Percentiles rank a stretch among this genome's conserved stretches.
These are phyloP conservation scores for Enteromius thamalakanensis DNA, from an alignment of 2,797 vertebrate genomes.

Conservation along the genomic window DNA sequence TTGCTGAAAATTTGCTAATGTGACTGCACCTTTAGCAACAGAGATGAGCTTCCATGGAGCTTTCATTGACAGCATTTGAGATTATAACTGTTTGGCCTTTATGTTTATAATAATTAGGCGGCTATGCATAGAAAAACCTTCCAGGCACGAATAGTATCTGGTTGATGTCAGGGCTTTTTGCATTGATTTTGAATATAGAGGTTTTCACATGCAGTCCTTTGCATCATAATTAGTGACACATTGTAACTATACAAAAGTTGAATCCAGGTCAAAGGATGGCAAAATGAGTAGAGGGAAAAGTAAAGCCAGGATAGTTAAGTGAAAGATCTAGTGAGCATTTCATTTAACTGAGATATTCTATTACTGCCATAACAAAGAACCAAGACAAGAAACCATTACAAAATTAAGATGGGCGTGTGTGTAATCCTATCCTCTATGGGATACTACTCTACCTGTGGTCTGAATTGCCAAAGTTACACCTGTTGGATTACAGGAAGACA, in stretches of 20 bases:
- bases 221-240: background rate
- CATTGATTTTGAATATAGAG: background rate
- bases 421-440: slow-evolving; percentile 67
- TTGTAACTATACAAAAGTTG: background rate
- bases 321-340: slow-evolving; percentile 48
- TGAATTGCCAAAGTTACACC: slow-evolving; percentile 60
- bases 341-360: slow-evolving; percentile 32
- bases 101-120: background rate
- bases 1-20: background rate
- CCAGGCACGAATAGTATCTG: background rate
- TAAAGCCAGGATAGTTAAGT: slow-evolving; percentile 41
- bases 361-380: slow-evolving; percentile 52
- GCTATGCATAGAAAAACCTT: background rate
- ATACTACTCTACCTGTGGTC: slow-evolving; percentile 60
- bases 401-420: slow-evolving; percentile 65
- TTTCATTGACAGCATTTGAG: background rate
- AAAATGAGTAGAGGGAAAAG: slow-evolving; percentile 24
- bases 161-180: background rate
- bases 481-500: slow-evolving; percentile 39
- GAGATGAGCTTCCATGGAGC: background rate
- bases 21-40: background rate
- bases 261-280: slow-evolving; percentile 37
- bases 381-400: slow-evolving; percentile 49
- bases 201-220: background rate
- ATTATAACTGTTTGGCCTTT: background rate